Evolutionary conservation across 2,113 vertebrate genomes (phyloP), one percentile per base, ranked within the genome.

Genomic region (Ptilorrhoa leucosticta): DNA sequence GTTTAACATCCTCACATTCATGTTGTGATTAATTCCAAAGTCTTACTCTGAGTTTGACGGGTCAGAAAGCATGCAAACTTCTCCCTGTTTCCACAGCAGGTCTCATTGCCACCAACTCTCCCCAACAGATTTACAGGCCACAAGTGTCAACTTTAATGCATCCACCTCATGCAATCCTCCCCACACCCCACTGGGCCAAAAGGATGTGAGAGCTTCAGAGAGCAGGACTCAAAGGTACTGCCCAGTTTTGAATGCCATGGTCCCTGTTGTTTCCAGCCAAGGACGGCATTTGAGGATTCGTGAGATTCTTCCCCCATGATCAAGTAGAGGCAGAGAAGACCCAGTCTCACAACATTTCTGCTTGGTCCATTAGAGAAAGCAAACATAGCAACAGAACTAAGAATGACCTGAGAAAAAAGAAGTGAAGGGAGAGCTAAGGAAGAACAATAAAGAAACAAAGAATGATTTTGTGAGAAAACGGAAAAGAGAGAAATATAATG

Each of bases 31-130:
- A 65, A 37, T 78, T 96, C 71, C 66, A 53, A 88, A 85, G 70
- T 88, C 42, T 91, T 92, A 68, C 63, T 88, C 48, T 90, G 66
- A 63, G 85, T 64, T 63, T 80, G 66, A 89, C 80, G 90, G 88
- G 91, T 95, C 83, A 95, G 95, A 96, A 95, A 96, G 95, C 97
- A 97, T 97, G 95, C 97, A 97, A 93, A 90, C 73, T 71, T 84
- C 60, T 89, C 80, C 90, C 93, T 76, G 68, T 90, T 92, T 82
- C 89, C 79, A 84, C 50, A 66, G 87, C 71, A 84, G 91, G 79
- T 40, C 95, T 93, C 57, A 54, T 70, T 73, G 87, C 83, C 72
- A 87, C 83, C 78, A 90, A 64, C 64, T 60, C 63, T 85, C 20
- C 93, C 60, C 85, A 58, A n/a, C 5, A 96, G 83, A 91, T 77